Evolutionary conservation across 2,888 invertebrate genomes (phyloP).

Genomic region (Endotricha flammealis): DNA sequence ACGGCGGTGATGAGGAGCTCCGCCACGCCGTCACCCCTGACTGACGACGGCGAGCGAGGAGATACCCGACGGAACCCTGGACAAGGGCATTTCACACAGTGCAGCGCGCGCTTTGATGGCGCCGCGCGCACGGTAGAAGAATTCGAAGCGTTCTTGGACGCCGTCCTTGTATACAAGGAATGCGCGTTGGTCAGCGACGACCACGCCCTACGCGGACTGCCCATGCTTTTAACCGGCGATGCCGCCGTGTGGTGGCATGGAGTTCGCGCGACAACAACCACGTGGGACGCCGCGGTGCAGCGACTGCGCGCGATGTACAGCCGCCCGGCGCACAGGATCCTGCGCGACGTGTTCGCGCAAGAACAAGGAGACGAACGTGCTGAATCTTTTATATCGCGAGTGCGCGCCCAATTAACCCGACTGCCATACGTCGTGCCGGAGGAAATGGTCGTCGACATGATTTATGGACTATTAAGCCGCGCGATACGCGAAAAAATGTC

Average conservation of each 20-base stretch:
- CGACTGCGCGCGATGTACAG: no score
- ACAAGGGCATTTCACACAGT: no score
- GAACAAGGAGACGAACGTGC: constrained; percentile 6
- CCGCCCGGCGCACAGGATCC: not conserved
- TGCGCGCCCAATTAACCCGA: constrained; percentile 1
- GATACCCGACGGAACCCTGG: no score
- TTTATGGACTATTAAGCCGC: constrained; percentile 4
- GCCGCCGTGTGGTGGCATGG: constrained; percentile 23
- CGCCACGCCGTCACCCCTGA: no score
- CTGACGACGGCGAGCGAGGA: no score
- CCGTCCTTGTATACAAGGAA: no score
- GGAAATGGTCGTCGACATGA: constrained; percentile 5
- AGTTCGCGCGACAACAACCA: not conserved
- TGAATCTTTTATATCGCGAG: not conserved
- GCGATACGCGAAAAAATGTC: constrained; percentile 2
- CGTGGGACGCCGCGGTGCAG: no score
- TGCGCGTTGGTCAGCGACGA: constrained; percentile 1
- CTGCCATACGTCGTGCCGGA: constrained; percentile 7
- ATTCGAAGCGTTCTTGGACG: no score
- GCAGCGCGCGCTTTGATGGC: no score
- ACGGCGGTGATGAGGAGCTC: no score
- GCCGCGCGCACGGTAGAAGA: no score
- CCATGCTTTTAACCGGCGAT: constrained; percentile 20
- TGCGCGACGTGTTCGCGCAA: not conserved
- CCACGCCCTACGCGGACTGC: constrained; percentile 18